phyloP scores from a whole-genome alignment of 37 sponge, comb jelly and placozoan genomes.

The Hexactinellida sp. region DNA sequence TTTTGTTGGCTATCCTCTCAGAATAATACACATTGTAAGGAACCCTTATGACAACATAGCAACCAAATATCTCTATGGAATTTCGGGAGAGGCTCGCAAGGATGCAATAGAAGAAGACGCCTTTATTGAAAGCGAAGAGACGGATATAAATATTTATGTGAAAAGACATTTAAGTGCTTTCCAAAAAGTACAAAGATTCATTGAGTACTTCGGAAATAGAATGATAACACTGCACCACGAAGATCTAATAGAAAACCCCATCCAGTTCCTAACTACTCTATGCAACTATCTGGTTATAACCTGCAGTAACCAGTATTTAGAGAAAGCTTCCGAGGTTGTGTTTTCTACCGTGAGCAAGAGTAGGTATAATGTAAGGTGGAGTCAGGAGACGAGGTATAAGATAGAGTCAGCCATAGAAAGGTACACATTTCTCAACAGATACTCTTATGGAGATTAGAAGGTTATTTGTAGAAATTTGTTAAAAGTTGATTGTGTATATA shows the following conservation, averaged over 20 bases:
- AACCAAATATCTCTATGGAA: conserved; percentile 36
- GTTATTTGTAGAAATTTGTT: not conserved
- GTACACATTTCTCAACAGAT: conserved; percentile 21
- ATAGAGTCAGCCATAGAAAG: conserved; percentile 27
- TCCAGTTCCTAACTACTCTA: conserved; percentile 13
- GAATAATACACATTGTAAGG: conserved; percentile 31
- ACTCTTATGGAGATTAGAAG: conserved; percentile 14
- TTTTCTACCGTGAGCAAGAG: conserved; percentile 23
- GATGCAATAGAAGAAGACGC: not conserved
- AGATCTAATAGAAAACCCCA: conserved; percentile 31
- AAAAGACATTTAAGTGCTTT: conserved; percentile 25
- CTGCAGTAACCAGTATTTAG: conserved; percentile 25
- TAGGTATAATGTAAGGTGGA: conserved; percentile 35
- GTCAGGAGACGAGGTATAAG: conserved; percentile 19
- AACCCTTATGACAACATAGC: conserved; percentile 59
- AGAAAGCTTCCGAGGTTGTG: conserved; percentile 14
- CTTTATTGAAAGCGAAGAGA: not conserved
- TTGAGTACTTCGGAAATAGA: conserved; percentile 18
- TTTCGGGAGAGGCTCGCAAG: not conserved
- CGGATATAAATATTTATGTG: not conserved
- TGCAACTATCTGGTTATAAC: conserved; percentile 21
- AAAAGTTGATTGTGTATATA: not conserved
- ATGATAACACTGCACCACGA: conserved; percentile 24
- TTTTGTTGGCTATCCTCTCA: not conserved
- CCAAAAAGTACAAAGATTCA: conserved; percentile 27